These are phyloP conservation scores for Hipposideros armiger DNA, from an alignment of 2,113 vertebrate species.

Conservation along the genomic window DNA sequence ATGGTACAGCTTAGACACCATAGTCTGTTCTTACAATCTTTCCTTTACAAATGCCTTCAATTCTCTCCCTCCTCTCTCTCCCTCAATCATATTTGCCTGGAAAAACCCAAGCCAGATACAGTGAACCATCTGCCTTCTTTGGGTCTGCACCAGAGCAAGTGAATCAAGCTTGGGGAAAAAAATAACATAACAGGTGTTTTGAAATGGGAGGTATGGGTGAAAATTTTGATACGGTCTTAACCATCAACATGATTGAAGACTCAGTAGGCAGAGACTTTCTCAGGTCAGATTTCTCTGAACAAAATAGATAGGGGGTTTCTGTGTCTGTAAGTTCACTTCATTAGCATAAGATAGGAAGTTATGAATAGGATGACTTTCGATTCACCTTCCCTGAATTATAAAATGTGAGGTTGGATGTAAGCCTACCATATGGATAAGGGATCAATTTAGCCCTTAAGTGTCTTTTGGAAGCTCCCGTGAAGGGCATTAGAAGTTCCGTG, in stretches of 20 bases:
- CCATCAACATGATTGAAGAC: not conserved
- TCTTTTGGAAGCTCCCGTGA: conserved; percentile 74
- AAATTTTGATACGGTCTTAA: not conserved
- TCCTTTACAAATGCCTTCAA: not conserved
- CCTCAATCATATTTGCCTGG: not conserved
- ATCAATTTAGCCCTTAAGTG: conserved; percentile 73
- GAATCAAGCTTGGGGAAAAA: conserved; percentile 25
- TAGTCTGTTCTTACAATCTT: not conserved
- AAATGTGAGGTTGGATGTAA: conserved; percentile 70
- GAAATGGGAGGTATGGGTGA: not conserved
- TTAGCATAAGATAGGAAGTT: conserved; percentile 75
- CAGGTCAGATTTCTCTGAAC: conserved; percentile 18
- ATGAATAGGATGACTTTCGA: conserved; percentile 74
- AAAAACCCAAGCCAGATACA: not conserved
- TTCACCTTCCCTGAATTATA: conserved; percentile 75
- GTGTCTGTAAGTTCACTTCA: conserved; percentile 58
- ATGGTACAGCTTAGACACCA: not conserved
- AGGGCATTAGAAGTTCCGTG: conserved; percentile 78
- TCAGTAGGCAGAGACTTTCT: not conserved
- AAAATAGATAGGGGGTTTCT: conserved; percentile 36
- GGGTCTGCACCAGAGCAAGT: not conserved
- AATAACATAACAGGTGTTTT: not conserved
- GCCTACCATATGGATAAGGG: conserved; percentile 78
- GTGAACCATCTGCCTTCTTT: not conserved
- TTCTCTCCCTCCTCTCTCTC: not conserved